Base-by-base conservation (phyloP, 30 jellyfish, hydroid and myxozoan species). In the Aurelia coerulea region DNA sequence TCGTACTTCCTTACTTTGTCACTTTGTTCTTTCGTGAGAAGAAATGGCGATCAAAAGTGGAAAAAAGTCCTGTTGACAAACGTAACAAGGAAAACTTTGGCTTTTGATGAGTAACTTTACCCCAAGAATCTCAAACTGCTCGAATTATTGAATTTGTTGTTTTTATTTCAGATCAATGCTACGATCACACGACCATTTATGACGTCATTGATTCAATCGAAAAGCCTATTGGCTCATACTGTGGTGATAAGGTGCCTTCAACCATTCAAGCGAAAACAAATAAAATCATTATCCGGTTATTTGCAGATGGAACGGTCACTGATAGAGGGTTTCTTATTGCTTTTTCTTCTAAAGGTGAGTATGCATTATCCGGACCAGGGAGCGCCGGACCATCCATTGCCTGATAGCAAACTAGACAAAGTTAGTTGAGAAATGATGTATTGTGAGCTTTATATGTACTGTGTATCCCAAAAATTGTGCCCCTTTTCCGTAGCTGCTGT, bases 221-320 rank as follows among this genome's bases (percentile, higher is more conserved):
- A 42, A 78, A 73, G 56, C 80, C 41, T 10, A 10, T 77, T 51
- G 87, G 91, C 31, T 23, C 33, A 46, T 68, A 29, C 17, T 93
- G 98, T 87, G 98, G 98, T 4, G 78, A 41, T 19, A 68, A 37
- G 39, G n/a, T 63, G 4, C 97, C 97, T 18, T 58, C 62, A n/a
- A 84, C 83, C 3, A 77, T 93, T 72, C 71, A 65, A 65, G 73
- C 97, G 56, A 68, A 65, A 15, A 72, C 91, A 3, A 87, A 93
- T 74, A 53, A 74, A 62, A 73, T 93, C 87, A 59, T 85, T 5
- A 68, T 93, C 50, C 83, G 68, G 12, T 84, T 93, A 59, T 84
- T 68, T 52, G 82, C 97, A 15, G 98, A 93, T 84, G 82, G 76
- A 29, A 74, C 94, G 0, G 91, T 93, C 51, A 69, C 86, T 68